Conservation (phyloP, 2,797 vertebrate genomes). For the Apodemus agrarius region DNA sequence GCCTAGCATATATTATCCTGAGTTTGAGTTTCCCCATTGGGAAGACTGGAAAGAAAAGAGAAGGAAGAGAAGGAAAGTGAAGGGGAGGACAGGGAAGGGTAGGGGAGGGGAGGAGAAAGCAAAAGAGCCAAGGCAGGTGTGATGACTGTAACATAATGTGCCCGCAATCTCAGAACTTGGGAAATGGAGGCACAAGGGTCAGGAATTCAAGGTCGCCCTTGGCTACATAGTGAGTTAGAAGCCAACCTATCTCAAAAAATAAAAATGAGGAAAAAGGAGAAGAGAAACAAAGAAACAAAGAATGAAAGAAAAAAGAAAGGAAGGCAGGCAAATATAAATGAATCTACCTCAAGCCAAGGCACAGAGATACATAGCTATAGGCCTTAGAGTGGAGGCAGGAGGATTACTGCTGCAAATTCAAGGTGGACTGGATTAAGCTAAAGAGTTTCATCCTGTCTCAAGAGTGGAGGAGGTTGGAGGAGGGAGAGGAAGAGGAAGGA, state of each 20-base stretch:
- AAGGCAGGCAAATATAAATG: background rate
- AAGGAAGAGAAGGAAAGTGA: background rate
- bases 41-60: background rate
- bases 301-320: background rate
- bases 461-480: background rate
- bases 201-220: background rate
- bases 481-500: no score
- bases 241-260: background rate
- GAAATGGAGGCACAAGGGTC: background rate
- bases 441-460: background rate
- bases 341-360: background rate
- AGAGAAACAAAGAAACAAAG: background rate
- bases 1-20: background rate
- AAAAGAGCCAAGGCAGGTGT: background rate
- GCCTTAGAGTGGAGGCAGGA: background rate
- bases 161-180: background rate
- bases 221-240: background rate
- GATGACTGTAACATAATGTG: background rate
- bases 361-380: no score
- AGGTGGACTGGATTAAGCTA: background rate
- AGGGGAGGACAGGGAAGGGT: background rate
- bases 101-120: background rate
- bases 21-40: background rate
- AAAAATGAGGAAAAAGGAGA: background rate
- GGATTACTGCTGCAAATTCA: background rate